These are phyloP conservation scores for Anarhynchus alexandrinus DNA, from an alignment of 2,113 vertebrate species.

Conservation along the genomic window DNA sequence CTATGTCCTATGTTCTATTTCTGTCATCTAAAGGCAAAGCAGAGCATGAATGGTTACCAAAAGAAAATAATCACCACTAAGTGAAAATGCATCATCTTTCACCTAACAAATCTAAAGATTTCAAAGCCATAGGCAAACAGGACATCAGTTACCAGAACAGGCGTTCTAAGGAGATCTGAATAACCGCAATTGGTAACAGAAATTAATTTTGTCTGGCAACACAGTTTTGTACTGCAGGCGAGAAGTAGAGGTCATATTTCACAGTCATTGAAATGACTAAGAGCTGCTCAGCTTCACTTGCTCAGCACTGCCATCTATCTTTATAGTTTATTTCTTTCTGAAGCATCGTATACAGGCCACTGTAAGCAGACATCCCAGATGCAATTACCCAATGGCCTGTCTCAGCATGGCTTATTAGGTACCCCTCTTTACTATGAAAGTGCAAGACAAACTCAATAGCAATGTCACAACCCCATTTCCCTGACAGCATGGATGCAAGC, in stretches of 20 bases:
- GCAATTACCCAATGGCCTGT: background rate
- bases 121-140: background rate
- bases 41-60: background rate
- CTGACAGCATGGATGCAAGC: background rate
- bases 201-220: background rate
- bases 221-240: background rate
- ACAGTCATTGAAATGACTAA: fast-evolving
- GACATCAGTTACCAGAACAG: background rate
- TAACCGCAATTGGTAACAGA: fast-evolving
- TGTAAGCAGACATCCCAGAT: background rate
- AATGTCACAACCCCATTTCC: background rate
- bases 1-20: background rate
- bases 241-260: background rate
- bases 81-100: background rate
- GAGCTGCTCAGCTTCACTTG: background rate
- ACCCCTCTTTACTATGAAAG: background rate
- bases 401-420: background rate
- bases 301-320: background rate
- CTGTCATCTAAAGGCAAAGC: background rate
- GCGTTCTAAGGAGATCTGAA: background rate
- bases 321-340: too few relatives aligned
- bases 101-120: background rate
- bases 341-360: background rate
- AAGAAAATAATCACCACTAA: background rate
- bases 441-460: background rate